Base-by-base conservation (phyloP, 2,797 vertebrate genomes). In the Emys orbicularis region DNA sequence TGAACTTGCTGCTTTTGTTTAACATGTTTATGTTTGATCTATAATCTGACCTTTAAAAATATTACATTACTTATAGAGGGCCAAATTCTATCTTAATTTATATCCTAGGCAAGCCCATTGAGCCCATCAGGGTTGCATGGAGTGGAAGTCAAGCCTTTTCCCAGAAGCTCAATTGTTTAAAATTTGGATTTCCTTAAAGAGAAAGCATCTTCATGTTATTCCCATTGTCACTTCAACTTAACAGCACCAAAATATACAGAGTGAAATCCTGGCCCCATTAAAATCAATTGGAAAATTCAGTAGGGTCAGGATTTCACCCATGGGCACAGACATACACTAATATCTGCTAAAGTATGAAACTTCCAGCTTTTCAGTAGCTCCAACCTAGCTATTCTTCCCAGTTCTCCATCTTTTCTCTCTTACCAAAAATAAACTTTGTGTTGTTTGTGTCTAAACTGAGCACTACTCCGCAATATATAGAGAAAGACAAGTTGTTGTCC, bases 101-200 rank as follows among this genome's bases (percentile, higher is more conserved):
- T n/a, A 76, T 53, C 6, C 5, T 47, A 47, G 7, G n/a, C 12
- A 77, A 47, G 44, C 41, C 19, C 11, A 76, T 21, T 23, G 59
- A 68, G 44, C 8, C 8, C 4, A 53, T 9, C 52, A 53, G 49
- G 6, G 7, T 81, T 93, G 68, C 59, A 37, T 52, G n/a, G 25
- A 91, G 12, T 44, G 29, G 10, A 61, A 92, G 41, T 52, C 59
- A 44, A 83, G 25, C 25, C 82, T 90, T 76, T 8, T 91, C 23
- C 0, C 41, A 53, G 0, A 76, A 29, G 44, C 53, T 96, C 16
- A 84, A 84, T 9, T 52, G 34, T 29, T 76, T 86, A n/a, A 23
- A 89, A n/a, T 89, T 72, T 88, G n/a, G 4, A 4, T 92, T 94
- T 89, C 87, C 31, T 88, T 65, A 80, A 88, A 57, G 37, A 86